These are phyloP conservation scores for Echinometra lucunter DNA, from an alignment of 53 echinoderm and acorn worm species.

Conservation along the genomic window DNA sequence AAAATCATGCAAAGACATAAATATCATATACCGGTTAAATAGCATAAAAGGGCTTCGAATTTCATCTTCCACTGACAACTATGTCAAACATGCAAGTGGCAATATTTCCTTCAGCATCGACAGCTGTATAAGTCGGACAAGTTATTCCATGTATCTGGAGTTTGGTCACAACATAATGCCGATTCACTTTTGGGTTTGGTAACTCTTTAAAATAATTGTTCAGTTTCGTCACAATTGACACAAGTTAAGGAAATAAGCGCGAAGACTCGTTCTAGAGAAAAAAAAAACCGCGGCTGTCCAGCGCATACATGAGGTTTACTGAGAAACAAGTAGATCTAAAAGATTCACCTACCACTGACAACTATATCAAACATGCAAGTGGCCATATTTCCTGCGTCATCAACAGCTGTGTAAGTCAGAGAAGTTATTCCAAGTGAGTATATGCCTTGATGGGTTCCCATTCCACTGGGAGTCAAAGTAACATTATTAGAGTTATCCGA, in stretches of 20 bases:
- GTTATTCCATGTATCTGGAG: too few species aligned
- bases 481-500: background rate
- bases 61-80: too few species aligned
- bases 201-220: background rate
- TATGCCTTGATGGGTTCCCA: background rate
- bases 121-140: too few species aligned
- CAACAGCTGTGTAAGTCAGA: background rate
- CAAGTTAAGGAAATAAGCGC: background rate
- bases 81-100: background rate
- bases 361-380: slow-evolving; percentile 16
- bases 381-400: background rate
- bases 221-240: background rate
- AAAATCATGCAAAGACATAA: too few species aligned
- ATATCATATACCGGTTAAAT: too few species aligned
- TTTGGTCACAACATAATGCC: background rate
- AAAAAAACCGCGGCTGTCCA: too few species aligned
- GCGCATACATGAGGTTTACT: too few species aligned
- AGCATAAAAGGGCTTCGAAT: too few species aligned
- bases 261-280: background rate
- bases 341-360: background rate
- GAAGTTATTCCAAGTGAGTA: background rate
- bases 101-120: background rate
- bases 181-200: background rate
- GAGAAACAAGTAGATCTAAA: background rate
- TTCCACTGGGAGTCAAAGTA: background rate